Conservation (phyloP, 2,113 vertebrate species). For the Corythornis vintsioides region DNA sequence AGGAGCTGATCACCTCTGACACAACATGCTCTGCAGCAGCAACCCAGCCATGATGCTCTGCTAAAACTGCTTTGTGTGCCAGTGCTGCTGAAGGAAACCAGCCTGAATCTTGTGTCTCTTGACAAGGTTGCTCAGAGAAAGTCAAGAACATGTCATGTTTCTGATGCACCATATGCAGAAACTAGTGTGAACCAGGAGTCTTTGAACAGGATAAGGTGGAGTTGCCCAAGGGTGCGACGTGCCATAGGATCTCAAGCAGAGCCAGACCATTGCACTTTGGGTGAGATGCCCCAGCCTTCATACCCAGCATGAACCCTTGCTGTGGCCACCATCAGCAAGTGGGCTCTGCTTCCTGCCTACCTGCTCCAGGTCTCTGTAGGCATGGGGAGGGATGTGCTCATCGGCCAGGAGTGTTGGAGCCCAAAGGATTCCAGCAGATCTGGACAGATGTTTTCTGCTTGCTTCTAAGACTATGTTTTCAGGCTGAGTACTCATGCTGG, state of each 20-base stretch:
- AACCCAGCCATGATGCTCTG: accelerated
- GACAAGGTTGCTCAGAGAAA: not conserved
- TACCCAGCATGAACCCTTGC: accelerated
- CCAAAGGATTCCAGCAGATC: not conserved
- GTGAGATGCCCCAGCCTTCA: not conserved
- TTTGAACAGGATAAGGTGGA: not conserved
- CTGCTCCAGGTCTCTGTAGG: accelerated
- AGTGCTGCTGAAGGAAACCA: not conserved
- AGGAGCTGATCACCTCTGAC: not conserved
- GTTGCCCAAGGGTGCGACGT: not conserved
- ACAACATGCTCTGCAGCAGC: not conserved
- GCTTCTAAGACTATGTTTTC: not conserved
- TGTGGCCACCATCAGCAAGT: not conserved
- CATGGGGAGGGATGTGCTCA: accelerated
- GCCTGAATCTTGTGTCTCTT: not conserved
- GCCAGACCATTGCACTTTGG: not conserved
- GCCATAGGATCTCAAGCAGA: not conserved
- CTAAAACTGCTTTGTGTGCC: not conserved
- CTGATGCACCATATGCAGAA: not conserved
- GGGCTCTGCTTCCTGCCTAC: not conserved
- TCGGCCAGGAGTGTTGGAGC: not conserved
- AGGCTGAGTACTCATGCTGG: not conserved
- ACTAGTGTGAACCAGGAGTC: accelerated
- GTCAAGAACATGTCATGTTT: accelerated
- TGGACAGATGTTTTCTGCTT: not conserved